These are phyloP conservation scores for Haemorhous mexicanus DNA, from an alignment of 2,113 vertebrate genomes.

Conservation along the genomic window DNA sequence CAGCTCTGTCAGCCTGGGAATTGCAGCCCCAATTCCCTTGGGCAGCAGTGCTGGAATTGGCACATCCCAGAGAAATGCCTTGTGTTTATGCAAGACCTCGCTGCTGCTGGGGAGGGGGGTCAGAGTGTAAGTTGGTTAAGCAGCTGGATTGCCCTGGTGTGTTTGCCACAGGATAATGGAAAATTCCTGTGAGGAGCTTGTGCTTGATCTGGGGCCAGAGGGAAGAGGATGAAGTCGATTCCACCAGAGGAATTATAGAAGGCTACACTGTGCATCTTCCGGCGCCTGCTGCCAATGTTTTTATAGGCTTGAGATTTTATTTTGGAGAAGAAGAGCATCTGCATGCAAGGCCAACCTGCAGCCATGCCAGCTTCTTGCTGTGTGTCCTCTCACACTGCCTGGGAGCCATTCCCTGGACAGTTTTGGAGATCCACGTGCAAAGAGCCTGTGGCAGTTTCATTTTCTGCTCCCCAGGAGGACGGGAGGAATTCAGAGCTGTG, in stretches of 20 bases:
- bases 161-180: slow-evolving; percentile 56
- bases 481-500: neutral
- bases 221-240: slow-evolving; percentile 55
- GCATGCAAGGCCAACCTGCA: neutral
- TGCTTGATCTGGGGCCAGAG: slow-evolving; percentile 56
- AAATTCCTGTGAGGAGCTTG: slow-evolving; percentile 42
- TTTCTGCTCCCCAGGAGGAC: neutral
- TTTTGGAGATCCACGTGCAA: neutral
- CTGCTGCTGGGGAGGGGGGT: neutral
- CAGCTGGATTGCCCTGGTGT: neutral
- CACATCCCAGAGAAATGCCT: fast-evolving
- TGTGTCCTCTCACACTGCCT: neutral
- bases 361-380: neutral
- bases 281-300: slow-evolving; percentile 14
- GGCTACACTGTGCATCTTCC: slow-evolving; percentile 6
- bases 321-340: neutral
- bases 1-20: neutral
- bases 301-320: neutral
- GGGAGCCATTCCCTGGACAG: fast-evolving
- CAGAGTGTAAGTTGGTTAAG: neutral
- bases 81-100: neutral
- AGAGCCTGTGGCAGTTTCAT: fast-evolving
- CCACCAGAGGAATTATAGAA: neutral
- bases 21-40: neutral
- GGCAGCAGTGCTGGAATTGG: neutral